Conservation (phyloP, 2,113 vertebrate genomes). For the Clarias macrocephalus region DNA sequence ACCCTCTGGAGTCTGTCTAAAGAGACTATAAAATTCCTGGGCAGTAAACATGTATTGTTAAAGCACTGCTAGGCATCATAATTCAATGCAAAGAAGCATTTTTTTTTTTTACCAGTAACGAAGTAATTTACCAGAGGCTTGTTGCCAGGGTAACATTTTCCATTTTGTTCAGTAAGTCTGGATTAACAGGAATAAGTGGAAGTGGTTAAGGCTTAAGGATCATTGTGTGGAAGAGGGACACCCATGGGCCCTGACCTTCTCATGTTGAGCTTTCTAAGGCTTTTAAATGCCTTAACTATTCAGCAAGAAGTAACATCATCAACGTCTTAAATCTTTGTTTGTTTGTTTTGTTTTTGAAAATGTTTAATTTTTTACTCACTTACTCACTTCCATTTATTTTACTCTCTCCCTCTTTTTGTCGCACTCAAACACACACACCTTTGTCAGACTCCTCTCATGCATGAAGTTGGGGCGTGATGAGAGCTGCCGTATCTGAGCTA, state of each 20-base stretch:
- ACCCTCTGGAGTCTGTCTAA: neutral
- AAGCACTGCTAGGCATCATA: neutral
- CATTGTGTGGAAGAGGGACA: neutral
- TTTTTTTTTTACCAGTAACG: neutral
- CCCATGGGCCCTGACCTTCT: neutral
- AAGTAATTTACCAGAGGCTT: neutral
- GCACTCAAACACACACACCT: neutral
- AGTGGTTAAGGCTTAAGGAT: neutral
- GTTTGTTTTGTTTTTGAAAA: too few relatives aligned
- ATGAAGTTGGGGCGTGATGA: neutral
- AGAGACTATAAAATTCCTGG: neutral
- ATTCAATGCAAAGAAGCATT: neutral
- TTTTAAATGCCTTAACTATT: neutral
- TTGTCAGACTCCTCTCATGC: neutral
- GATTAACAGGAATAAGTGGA: neutral
- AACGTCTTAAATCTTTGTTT: neutral
- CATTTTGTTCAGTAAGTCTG: neutral
- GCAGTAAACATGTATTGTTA: neutral
- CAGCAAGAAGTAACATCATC: neutral
- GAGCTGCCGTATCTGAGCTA: neutral
- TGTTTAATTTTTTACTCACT: neutral
- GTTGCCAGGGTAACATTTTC: neutral
- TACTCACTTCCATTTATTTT: neutral
- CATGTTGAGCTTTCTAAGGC: neutral
- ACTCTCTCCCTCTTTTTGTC: neutral